Base-by-base conservation (phyloP, 2,797 vertebrate species). In the Netta rufina region DNA sequence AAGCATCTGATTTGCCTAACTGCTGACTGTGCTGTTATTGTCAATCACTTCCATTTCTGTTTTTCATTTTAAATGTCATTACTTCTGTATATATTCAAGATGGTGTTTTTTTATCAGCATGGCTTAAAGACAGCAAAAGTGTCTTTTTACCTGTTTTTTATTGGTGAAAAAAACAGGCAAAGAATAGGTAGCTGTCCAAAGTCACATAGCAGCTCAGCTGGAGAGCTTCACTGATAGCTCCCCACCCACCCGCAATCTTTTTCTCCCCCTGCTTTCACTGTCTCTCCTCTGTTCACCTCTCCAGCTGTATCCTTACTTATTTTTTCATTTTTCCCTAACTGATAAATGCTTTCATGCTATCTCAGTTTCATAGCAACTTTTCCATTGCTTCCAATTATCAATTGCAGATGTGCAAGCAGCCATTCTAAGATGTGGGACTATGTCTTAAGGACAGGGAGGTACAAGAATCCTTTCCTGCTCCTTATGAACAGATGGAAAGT, bases 401-500 rank as follows among this genome's bases (percentile, higher is more conserved):
- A 15, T 38, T 66, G 61, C 39, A 33, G 38, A 39, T 21, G n/a
- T 90, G 51, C 25, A 33, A 85, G 33, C 65, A 80, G 45, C 54
- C 28, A 8, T 83, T 77, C 64, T 85, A 20, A 83, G 49, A 61
- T 47, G 20, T 30, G 72, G 36, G 36, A 41, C 77, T 60, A 15
- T 6, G 22, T 67, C 83, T 76, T 84, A 51, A 65, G 45, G 17
- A 27, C 30, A 36, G 43, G 33, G 41, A 90, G 28, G 22, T 83
- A n/a, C 3, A 49, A 83, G 90, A 93, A 3, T 14, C 21, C 61
- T 80, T 87, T 81, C 47, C 45, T 75, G 49, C 18, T 51, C 28
- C 33, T 94, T 92, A 61, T 53, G 43, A 76, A 53, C 58, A 72
- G 41, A 25, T 53, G 28, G 41, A 73, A n/a, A 30, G 82, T 87